Evolutionary conservation across 2,113 vertebrate genomes (phyloP).

Genomic region (Setophaga coronata): DNA sequence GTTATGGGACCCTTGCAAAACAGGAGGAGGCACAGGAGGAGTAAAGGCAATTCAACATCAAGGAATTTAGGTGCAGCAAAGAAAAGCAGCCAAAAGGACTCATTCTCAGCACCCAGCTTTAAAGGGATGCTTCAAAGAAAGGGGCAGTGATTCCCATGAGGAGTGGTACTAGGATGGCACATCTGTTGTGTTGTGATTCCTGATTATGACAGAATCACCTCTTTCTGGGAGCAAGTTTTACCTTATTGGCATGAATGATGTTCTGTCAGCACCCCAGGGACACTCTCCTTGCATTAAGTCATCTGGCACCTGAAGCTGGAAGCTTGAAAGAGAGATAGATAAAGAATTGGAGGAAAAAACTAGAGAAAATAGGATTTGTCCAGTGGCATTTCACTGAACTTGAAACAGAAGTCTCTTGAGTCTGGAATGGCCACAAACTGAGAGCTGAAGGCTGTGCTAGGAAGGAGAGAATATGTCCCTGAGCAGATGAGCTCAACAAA

Average conservation of each 20-base stretch:
- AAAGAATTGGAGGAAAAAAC: background rate
- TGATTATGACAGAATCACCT: background rate
- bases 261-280: background rate
- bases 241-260: rapidly evolving
- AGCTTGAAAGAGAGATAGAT: background rate
- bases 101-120: background rate
- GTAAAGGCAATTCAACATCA: background rate
- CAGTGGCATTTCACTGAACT: background rate
- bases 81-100: background rate
- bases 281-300: background rate
- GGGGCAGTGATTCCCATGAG: background rate
- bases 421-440: background rate
- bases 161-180: background rate
- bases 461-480: background rate
- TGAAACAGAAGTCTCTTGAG: background rate
- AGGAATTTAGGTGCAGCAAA: background rate
- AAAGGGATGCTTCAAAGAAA: background rate
- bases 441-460: background rate
- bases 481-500: background rate
- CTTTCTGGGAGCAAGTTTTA: background rate
- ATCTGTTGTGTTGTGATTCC: background rate
- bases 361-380: background rate
- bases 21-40: background rate
- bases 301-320: background rate
- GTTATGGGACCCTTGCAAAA: background rate